phyloP scores from a whole-genome alignment of 2,113 vertebrate genomes.

The Onychorhynchus coronatus region DNA sequence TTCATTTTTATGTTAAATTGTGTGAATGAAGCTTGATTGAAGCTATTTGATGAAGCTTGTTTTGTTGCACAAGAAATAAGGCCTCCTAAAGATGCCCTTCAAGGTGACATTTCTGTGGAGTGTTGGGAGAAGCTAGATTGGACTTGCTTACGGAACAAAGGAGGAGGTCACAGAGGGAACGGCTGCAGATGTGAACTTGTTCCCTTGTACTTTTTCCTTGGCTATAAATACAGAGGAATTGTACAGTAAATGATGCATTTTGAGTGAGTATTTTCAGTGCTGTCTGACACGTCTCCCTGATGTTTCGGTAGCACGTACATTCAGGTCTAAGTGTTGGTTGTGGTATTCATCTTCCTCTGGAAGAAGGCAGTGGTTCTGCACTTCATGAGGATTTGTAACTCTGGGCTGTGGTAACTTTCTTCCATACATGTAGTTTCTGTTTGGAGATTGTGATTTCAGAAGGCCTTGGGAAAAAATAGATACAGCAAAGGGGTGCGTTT shows the following conservation, averaged over 20 bases:
- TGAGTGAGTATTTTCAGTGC: not conserved
- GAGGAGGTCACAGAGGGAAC: not conserved
- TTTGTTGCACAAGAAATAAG: not conserved
- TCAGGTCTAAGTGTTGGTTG: not conserved
- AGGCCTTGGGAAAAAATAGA: not conserved
- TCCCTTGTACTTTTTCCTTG: not conserved
- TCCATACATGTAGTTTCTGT: accelerated
- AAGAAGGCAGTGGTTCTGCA: not conserved
- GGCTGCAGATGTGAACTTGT: not conserved
- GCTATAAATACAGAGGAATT: not conserved
- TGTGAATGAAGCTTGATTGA: too few relatives aligned
- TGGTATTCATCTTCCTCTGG: not conserved
- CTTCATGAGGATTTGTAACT: not conserved
- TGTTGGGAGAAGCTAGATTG: not conserved
- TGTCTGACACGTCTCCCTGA: not conserved
- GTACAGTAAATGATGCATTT: not conserved
- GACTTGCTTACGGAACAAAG: not conserved
- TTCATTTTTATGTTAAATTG: not conserved
- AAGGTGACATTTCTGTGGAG: not conserved
- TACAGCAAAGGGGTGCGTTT: not conserved
- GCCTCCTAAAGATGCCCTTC: not conserved
- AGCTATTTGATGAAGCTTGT: not conserved
- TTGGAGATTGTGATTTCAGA: not conserved
- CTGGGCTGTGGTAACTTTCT: not conserved
- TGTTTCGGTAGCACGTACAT: accelerated